phyloP scores from a whole-genome alignment of 2,797 vertebrate species.

The Hypotaenidia philippensis region DNA sequence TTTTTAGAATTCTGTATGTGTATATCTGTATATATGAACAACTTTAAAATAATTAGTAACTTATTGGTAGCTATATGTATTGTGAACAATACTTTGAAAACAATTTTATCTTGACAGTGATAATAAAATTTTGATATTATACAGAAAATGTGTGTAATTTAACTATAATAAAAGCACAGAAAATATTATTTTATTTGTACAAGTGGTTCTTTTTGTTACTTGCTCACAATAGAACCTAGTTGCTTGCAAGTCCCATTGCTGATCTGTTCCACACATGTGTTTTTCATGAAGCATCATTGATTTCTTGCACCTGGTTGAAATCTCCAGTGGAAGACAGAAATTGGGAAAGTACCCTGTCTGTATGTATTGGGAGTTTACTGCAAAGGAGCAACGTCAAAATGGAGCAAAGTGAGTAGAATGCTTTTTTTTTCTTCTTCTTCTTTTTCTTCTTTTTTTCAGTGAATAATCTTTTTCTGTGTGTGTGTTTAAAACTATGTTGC shows the following conservation, averaged over 20 bases:
- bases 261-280: not conserved
- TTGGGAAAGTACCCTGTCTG: not conserved
- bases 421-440: not conserved
- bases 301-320: slow-evolving; percentile 7
- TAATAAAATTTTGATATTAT: not conserved
- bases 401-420: not conserved
- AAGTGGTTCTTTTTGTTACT: not conserved
- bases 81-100: not conserved
- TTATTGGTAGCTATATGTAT: not conserved
- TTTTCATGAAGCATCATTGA: not conserved
- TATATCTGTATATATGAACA: not conserved
- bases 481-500: not conserved
- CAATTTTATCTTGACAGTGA: not conserved
- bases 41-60: not conserved
- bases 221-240: not conserved
- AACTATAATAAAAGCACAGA: not conserved
- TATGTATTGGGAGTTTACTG: not conserved
- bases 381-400: not conserved
- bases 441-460: not conserved
- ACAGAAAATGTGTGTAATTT: not conserved
- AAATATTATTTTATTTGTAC: not conserved
- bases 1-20: not conserved
- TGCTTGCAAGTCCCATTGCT: not conserved
- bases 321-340: not conserved
- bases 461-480: not conserved